phyloP scores from a whole-genome alignment of 2,797 vertebrate genomes.

The Erpetoichthys calabaricus region DNA sequence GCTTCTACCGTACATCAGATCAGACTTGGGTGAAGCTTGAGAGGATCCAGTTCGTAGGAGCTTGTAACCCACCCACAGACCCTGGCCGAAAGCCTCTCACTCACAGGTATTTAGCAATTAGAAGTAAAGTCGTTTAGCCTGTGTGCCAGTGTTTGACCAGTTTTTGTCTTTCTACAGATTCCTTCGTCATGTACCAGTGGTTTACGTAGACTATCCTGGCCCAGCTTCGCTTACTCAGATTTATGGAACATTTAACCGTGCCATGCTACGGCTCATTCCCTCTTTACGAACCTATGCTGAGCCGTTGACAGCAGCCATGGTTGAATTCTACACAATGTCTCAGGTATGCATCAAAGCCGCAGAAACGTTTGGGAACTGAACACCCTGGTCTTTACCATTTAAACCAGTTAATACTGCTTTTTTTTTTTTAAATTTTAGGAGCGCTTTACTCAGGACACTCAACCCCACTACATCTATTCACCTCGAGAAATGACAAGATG shows the following conservation, averaged over 20 bases:
- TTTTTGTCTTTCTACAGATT: conserved; percentile 47
- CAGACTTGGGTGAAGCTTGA: conserved; percentile 98
- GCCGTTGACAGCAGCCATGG: conserved; percentile 95
- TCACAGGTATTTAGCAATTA: conserved; percentile 58
- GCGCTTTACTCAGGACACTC: conserved; percentile 93
- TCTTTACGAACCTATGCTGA: conserved; percentile 87
- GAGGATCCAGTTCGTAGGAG: conserved; percentile 96
- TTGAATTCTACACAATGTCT: conserved; percentile 98
- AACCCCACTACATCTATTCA: conserved; percentile 97
- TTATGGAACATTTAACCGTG: conserved; percentile 95
- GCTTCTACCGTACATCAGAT: conserved; percentile 94
- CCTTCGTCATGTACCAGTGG: conserved; percentile 91
- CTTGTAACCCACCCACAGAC: conserved; percentile 95
- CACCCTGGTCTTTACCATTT: background rate
- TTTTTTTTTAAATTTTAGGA: conserved; percentile 54
- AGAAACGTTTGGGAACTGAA: conserved; percentile 39
- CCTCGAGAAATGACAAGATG: conserved; percentile 98
- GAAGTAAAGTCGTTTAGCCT: background rate
- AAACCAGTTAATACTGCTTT: background rate
- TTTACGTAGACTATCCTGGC: conserved; percentile 96
- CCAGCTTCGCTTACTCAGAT: conserved; percentile 97
- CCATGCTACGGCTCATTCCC: conserved; percentile 91
- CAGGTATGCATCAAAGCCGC: conserved; percentile 53
- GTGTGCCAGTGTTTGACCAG: background rate
- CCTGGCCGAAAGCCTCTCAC: conserved; percentile 94